phyloP scores from a whole-genome alignment of 2,797 vertebrate species.

The Hyperoplus lanceolatus region DNA sequence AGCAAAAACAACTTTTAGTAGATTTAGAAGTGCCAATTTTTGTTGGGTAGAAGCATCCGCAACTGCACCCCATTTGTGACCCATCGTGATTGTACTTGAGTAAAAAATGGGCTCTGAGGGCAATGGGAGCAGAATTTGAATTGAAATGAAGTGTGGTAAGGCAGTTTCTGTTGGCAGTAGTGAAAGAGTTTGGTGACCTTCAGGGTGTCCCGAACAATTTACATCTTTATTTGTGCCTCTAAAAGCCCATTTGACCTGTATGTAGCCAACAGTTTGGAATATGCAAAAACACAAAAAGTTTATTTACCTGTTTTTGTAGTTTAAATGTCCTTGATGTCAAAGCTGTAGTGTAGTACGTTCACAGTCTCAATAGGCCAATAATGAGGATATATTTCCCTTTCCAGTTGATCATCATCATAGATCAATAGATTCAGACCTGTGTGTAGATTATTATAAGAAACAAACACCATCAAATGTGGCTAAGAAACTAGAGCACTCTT shows the following conservation, averaged over 20 bases:
- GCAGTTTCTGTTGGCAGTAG: conserved; percentile 7
- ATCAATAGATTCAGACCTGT: not conserved
- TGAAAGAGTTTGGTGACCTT: conserved; percentile 11
- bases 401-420: not conserved
- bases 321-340: not conserved
- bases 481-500: not conserved
- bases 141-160: conserved; percentile 26
- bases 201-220: not conserved
- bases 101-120: conserved; percentile 36
- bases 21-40: conserved; percentile 24
- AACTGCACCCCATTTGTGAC: conserved; percentile 29
- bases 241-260: not conserved
- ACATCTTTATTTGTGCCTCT: not conserved
- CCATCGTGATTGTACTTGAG: conserved; percentile 24
- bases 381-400: not conserved
- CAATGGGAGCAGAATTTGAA: conserved; percentile 22
- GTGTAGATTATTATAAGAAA: not conserved
- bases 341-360: not conserved
- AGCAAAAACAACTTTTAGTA: conserved; percentile 29
- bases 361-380: not conserved
- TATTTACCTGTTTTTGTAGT: not conserved
- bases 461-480: not conserved
- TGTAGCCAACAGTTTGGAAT: not conserved
- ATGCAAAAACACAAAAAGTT: not conserved
- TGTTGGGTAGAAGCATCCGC: conserved; percentile 20